These are phyloP conservation scores for Dynastes maya DNA, from an alignment of 2,888 invertebrate species.

Conservation along the genomic window DNA sequence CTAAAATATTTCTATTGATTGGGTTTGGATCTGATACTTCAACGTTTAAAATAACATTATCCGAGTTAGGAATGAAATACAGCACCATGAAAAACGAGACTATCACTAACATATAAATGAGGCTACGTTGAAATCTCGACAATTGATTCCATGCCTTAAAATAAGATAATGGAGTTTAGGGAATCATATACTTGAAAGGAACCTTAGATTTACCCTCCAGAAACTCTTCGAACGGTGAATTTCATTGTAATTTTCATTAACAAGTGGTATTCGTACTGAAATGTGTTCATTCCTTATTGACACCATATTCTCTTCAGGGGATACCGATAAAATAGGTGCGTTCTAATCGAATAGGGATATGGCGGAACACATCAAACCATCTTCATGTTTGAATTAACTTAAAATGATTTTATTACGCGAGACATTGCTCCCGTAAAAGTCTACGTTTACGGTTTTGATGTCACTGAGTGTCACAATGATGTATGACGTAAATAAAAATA, in stretches of 20 bases:
- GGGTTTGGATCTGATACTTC: constrained; percentile 56
- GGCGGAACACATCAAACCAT: constrained; percentile 13
- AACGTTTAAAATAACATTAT: constrained; percentile 60
- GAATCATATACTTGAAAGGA: neutral
- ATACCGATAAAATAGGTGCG: constrained; percentile 6
- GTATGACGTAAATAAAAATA: constrained; percentile 12
- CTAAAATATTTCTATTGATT: constrained; percentile 63
- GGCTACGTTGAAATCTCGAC: constrained; percentile 86
- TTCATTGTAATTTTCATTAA: constrained; percentile 54
- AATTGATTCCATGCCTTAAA: constrained; percentile 90
- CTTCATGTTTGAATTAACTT: constrained; percentile 4
- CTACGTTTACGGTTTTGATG: constrained; percentile 35
- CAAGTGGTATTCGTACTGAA: constrained; percentile 48
- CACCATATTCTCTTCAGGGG: constrained; percentile 28
- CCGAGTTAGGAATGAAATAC: constrained; percentile 74
- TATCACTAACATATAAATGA: constrained; percentile 78
- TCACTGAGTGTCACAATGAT: neutral
- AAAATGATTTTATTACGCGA: neutral
- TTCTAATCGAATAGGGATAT: neutral
- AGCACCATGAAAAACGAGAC: constrained; percentile 75
- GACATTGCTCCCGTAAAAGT: neutral
- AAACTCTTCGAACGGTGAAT: constrained; percentile 55
- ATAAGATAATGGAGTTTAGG: constrained; percentile 33
- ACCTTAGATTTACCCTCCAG: constrained; percentile 57
- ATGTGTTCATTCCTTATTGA: constrained; percentile 47